A percentile compares a stretch with the other conserved stretches of the same genome.
Conservation (phyloP, 2,797 vertebrate genomes). For the Diplodus sargus region DNA sequence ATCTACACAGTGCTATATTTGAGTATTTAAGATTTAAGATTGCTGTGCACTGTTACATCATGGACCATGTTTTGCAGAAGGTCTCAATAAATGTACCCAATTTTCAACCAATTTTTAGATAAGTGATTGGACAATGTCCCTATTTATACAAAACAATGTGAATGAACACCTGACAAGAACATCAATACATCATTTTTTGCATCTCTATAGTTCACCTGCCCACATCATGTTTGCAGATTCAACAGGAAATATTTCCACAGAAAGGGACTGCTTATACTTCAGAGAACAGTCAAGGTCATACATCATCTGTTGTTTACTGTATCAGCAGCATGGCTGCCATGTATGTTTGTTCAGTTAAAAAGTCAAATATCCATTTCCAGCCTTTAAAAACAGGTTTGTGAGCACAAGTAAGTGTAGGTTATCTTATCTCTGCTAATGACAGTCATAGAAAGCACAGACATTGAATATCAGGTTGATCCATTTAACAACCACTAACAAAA, state of each 20-base stretch:
- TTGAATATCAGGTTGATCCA: conserved; percentile 14
- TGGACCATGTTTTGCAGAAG: conserved; percentile 3
- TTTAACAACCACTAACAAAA: conserved; percentile 36
- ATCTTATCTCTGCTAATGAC: conserved; percentile 36
- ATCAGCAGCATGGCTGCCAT: conserved; percentile 43
- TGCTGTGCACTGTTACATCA: neutral
- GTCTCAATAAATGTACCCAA: conserved; percentile 2
- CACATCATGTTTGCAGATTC: conserved; percentile 19
- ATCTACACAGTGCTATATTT: neutral
- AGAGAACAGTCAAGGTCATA: conserved; percentile 64
- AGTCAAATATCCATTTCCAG: conserved; percentile 29
- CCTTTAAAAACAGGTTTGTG: conserved; percentile 45
- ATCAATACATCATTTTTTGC: neutral
- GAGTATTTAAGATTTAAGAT: neutral
- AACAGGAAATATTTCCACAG: conserved; percentile 16
- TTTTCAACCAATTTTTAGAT: conserved; percentile 13
- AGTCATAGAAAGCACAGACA: conserved; percentile 32
- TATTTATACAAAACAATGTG: neutral
- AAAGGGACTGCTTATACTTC: conserved; percentile 9
- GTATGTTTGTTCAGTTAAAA: conserved; percentile 27
- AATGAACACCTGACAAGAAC: conserved; percentile 13
- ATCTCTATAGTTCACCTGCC: conserved; percentile 16
- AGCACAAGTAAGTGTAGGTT: conserved; percentile 28
- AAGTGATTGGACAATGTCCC: neutral
- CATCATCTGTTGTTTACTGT: conserved; percentile 32